Evolutionary conservation across 2,888 invertebrate genomes (phyloP), one percentile per base, ranked within the genome.

Genomic region (Volucella inflata): DNA sequence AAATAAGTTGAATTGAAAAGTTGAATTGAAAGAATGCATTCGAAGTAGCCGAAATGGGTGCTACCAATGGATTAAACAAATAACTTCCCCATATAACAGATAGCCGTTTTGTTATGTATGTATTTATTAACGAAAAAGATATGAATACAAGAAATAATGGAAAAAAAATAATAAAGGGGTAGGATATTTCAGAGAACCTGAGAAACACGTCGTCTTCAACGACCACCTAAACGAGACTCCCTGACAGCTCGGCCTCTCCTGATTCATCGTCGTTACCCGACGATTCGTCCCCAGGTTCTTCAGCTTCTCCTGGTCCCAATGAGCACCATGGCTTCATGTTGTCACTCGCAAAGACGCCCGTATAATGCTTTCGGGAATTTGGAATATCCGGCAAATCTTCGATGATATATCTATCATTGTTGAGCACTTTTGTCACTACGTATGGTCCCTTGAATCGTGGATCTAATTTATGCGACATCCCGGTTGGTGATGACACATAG

Each of bases 391-490:
- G 79, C 11, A 88, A 21, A 44, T 88, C 88, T 68, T 78, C 78
- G 14, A 88, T n/a, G 16, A 78, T 57, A 55, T 87, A 88, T 9
- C 87, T 71, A 42, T 88, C 87, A 64, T 88, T 87, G 6, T 51
- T 17, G 8, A 51, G 51, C 14, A 51, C 51, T 17, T 17, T 51
- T 3, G 51, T 51, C 16, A 51, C 51, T 6, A 51, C 11, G 11
- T 51, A 51, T 14, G 51, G 51, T 51, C 51, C 51, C 17, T 51
- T 14, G 11, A 9, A 51, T 3, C 16, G 16, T 51, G 16, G 16
- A 17, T 51, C 51, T 17, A 51, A 51, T 51, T 51, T 51, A 51
- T 51, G 51, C 4, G 51, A 51, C 10, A 17, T 51, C 16, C 51
- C 51, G 11, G 51, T 51, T 17, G 51, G 8, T 17, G 8, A 2